Evolutionary conservation across 2,113 vertebrate species (phyloP), one percentile per base, ranked within the genome.

Genomic region (Tetrax tetrax): DNA sequence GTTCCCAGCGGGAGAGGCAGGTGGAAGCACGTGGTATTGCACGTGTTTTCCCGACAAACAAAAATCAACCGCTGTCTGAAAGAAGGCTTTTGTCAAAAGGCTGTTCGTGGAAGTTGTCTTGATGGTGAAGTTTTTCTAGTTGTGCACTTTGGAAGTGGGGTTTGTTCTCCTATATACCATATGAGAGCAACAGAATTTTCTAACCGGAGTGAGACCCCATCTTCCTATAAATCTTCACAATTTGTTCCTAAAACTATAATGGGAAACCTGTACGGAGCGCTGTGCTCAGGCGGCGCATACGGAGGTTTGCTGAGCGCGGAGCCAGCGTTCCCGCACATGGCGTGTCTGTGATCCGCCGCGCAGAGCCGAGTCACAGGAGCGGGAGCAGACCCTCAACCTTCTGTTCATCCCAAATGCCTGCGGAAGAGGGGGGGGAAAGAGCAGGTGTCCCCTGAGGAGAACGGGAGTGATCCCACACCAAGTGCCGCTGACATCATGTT

Each of bases 321-420:
- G 90, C 94, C 91, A 91, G 91, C 81, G 94, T 91, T 95, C 94
- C 95, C 83, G 86, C 83, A 95, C 95, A 92, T 86, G 85, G 83
- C 13, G 21, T 84, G 66, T 96, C 93, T 96, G 97, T 95, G 96
- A 97, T 90, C 92, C 71, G 54, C 90, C 71, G 95, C 93, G 96
- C 84, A 82, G 78, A 96, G 87, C 81, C 38, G 61, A 97, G 94
- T 87, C 78, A 45, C 87, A 48, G 93, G 88, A 96, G 93, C 90
- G 93, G 4, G 74, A 96, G 97, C 96, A 98, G 95, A 97, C 89
- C 97, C 94, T 91, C 92, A 71, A 86, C 96, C 96, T 98, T 98
- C 96, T 98, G 97, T 96, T 98, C 93, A 64, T 90, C 91, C 92
- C 83, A 95, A 83, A 92, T 85, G 64, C 29, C 24, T 54, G 75